phyloP scores from a whole-genome alignment of 2,797 vertebrate genomes.

The Lepus oiostolus region DNA sequence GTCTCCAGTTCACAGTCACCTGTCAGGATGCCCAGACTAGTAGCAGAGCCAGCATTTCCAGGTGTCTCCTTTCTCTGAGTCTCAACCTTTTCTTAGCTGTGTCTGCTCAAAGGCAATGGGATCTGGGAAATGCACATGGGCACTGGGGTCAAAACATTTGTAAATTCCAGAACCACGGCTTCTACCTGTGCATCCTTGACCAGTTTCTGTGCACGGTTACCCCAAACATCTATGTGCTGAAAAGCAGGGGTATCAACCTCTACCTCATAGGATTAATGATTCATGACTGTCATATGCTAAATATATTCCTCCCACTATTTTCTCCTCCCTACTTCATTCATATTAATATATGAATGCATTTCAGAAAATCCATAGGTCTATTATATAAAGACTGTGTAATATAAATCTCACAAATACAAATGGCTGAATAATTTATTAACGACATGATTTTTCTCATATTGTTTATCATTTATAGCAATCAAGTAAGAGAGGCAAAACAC shows the following conservation, averaged over 20 bases:
- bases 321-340: not conserved
- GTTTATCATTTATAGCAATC: constrained; percentile 1
- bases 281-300: not conserved
- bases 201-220: not conserved
- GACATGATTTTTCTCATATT: not conserved
- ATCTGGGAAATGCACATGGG: not conserved
- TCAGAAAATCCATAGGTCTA: constrained; percentile 32
- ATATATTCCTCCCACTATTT: not conserved
- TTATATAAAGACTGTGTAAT: not conserved
- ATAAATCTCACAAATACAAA: constrained; percentile 55
- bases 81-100: not conserved
- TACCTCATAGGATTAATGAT: not conserved
- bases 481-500: not conserved
- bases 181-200: not conserved
- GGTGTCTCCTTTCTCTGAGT: not conserved
- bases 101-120: not conserved
- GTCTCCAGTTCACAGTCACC: constrained; percentile 21
- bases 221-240: not conserved
- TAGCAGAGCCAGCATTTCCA: constrained; percentile 6
- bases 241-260: not conserved
- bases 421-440: constrained; percentile 27
- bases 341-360: not conserved
- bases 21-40: not conserved
- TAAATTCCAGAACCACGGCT: not conserved
- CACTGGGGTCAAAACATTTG: not conserved